Conservation (phyloP, 2,113 vertebrate species). For the Sapajus apella region DNA sequence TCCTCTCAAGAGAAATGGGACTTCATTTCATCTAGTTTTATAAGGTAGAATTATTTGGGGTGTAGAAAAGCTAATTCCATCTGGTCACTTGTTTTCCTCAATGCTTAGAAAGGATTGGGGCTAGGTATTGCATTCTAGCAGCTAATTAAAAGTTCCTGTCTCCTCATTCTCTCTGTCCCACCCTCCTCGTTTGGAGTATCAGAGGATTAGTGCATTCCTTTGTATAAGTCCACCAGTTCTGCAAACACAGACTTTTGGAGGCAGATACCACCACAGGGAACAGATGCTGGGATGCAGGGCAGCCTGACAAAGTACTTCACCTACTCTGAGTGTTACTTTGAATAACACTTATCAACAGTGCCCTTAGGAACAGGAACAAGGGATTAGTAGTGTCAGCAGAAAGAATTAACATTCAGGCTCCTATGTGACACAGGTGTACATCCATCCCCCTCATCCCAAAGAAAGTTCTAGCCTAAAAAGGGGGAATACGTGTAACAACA, state of each 20-base stretch:
- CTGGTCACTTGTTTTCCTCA: neutral
- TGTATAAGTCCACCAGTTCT: neutral
- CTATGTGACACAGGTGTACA: neutral
- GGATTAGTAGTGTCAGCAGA: conserved; percentile 13
- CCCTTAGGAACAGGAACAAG: conserved; percentile 3
- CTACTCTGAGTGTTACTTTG: neutral
- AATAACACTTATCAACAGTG: conserved; percentile 30
- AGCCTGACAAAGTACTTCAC: neutral
- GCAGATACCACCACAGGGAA: neutral
- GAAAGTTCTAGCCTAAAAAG: neutral
- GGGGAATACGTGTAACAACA: neutral
- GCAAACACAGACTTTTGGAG: neutral
- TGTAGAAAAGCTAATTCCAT: neutral
- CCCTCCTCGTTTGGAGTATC: neutral
- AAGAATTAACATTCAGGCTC: neutral
- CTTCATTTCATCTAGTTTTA: neutral
- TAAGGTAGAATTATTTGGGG: neutral
- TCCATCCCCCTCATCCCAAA: neutral
- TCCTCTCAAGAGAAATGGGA: neutral
- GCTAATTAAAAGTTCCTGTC: neutral
- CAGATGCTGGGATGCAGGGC: neutral
- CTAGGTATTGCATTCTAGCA: neutral
- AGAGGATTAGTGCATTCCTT: neutral
- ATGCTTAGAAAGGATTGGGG: neutral
- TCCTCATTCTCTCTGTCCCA: neutral